phyloP scores from a whole-genome alignment of 2,797 vertebrate genomes.

The Champsocephalus esox region DNA sequence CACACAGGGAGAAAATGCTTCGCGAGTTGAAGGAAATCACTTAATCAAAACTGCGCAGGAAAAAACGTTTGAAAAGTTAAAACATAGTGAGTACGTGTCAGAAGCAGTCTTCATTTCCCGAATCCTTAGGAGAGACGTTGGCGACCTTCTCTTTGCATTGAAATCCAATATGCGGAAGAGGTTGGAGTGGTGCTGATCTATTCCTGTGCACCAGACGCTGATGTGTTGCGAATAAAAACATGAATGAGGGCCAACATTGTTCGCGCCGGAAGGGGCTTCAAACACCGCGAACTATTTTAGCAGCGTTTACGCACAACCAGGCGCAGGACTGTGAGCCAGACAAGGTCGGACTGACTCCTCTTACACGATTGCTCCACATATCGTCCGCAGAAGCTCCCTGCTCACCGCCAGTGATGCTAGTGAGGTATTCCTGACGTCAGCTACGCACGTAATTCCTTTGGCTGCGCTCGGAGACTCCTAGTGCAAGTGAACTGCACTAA shows the following conservation, averaged over 20 bases:
- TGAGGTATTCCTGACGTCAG: slow-evolving; percentile 78
- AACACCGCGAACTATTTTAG: slow-evolving; percentile 52
- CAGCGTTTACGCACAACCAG: slow-evolving; percentile 63
- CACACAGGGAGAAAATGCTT: slow-evolving; percentile 30
- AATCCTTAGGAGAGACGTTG: slow-evolving; percentile 60
- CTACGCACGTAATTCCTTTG: slow-evolving; percentile 62
- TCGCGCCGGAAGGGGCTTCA: slow-evolving; percentile 36
- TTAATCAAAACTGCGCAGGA: slow-evolving; percentile 38
- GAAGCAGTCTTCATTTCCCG: slow-evolving; percentile 66
- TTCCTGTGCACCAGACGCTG: slow-evolving; percentile 62
- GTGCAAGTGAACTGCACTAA: slow-evolving; percentile 39
- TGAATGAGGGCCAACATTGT: slow-evolving; percentile 66
- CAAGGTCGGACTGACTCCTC: slow-evolving; percentile 76
- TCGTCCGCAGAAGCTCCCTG: slow-evolving; percentile 65
- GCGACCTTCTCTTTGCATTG: slow-evolving; percentile 73
- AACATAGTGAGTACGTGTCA: slow-evolving; percentile 42
- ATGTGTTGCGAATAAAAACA: slow-evolving; percentile 51
- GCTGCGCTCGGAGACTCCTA: slow-evolving; percentile 59
- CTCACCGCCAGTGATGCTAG: slow-evolving; percentile 53
- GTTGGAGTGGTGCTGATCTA: slow-evolving; percentile 64
- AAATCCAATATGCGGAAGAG: slow-evolving; percentile 84
- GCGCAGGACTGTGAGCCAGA: slow-evolving; percentile 69
- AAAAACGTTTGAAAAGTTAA: slow-evolving; percentile 47
- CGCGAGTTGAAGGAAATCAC: slow-evolving; percentile 30
- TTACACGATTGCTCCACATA: slow-evolving; percentile 60